phyloP scores from a whole-genome alignment of 2,888 invertebrate species.

The Griposia aprilina region DNA sequence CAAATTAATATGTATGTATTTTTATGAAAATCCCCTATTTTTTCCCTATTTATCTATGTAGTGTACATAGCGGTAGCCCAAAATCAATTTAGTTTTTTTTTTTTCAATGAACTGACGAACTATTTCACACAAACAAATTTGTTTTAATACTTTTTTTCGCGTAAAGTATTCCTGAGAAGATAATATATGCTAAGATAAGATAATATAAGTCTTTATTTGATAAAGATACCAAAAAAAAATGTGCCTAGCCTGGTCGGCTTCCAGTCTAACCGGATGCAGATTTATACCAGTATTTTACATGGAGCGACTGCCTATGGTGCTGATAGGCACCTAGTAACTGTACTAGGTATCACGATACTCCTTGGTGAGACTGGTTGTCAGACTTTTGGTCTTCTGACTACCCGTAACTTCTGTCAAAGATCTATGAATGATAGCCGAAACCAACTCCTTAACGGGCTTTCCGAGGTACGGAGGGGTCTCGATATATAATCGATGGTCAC shows the following conservation, averaged over 20 bases:
- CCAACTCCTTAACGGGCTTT: neutral
- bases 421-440: neutral
- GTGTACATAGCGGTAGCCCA: no score
- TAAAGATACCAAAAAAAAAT: neutral
- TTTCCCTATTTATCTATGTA: no score
- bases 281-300: neutral
- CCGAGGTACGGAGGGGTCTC: neutral
- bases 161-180: neutral
- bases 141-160: constrained; percentile 6
- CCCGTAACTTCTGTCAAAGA: neutral
- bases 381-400: neutral
- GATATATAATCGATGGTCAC: neutral
- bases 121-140: constrained; percentile 23
- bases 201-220: no score
- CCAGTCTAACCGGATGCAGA: neutral
- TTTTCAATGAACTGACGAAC: constrained; percentile 15
- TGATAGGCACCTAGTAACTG: no score
- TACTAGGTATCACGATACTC: neutral
- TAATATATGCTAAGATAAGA: no score
- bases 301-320: no score
- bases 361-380: neutral
- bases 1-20: no score
- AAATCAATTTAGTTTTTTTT: constrained; percentile 12
- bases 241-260: no score
- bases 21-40: no score